These are phyloP conservation scores for Labeo rohita DNA, from an alignment of 2,113 vertebrate genomes.

Conservation along the genomic window DNA sequence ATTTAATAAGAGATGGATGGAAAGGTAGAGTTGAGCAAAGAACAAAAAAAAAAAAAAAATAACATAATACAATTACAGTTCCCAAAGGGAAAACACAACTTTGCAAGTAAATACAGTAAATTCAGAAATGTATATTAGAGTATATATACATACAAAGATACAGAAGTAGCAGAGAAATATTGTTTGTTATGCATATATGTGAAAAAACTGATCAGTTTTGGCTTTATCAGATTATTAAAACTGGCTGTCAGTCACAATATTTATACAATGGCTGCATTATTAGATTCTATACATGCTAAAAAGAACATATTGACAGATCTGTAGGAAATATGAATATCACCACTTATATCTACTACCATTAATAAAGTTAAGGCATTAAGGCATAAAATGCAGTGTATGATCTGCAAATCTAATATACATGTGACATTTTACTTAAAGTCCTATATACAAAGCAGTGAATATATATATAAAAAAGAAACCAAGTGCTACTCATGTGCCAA, in stretches of 20 bases:
- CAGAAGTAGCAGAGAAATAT: not conserved
- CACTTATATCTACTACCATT: not conserved
- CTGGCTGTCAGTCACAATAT: not conserved
- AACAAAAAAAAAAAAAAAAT: not conserved
- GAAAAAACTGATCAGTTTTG: too few species aligned
- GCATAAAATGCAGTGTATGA: not conserved
- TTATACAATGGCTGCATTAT: slow-evolving; percentile 3
- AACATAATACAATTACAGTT: slow-evolving; percentile 15
- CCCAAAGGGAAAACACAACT: not conserved
- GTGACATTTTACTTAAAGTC: not conserved
- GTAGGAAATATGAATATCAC: not conserved
- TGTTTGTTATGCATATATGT: too few species aligned
- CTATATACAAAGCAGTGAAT: not conserved
- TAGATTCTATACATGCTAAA: not conserved
- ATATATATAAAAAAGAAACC: not conserved
- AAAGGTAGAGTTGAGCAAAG: not conserved
- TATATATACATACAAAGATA: not conserved
- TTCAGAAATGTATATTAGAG: not conserved
- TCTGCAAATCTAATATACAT: slow-evolving; percentile 7
- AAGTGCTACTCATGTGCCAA: not conserved
- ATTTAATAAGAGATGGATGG: slow-evolving; percentile 37
- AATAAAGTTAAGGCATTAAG: not conserved
- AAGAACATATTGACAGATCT: not conserved
- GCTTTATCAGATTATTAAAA: not conserved
- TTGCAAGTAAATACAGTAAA: not conserved